phyloP scores from a whole-genome alignment of 2,113 vertebrate species.

The Leptodactylus fuscus region DNA sequence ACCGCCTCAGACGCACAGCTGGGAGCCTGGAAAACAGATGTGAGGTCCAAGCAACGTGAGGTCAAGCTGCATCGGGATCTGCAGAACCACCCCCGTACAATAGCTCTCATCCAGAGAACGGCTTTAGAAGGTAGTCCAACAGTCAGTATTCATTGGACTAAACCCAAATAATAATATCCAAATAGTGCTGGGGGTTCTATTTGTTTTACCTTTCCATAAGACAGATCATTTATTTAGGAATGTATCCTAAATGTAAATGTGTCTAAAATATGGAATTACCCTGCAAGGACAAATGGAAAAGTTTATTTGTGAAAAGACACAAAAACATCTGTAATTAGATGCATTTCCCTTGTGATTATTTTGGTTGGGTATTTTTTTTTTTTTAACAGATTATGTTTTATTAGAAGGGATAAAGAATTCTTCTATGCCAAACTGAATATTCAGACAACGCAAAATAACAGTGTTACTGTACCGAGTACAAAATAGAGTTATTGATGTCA shows the following conservation, averaged over 20 bases:
- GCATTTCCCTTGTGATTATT: not conserved
- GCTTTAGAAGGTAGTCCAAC: constrained; percentile 22
- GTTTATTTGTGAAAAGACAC: not conserved
- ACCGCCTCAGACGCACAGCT: constrained; percentile 38
- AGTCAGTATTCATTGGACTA: not conserved
- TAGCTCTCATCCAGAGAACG: constrained; percentile 10
- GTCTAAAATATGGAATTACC: not conserved
- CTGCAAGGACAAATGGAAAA: not conserved
- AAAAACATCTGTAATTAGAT: not conserved
- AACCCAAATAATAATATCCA: constrained; percentile 8
- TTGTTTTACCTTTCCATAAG: not conserved
- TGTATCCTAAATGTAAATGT: not conserved
- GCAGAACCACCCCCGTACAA: not conserved
- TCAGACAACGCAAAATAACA: too few relatives aligned
- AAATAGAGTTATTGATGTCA: too few relatives aligned
- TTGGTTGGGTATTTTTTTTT: not conserved
- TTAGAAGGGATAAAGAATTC: not conserved
- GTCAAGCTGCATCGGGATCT: constrained; percentile 33
- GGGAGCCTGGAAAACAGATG: constrained; percentile 58
- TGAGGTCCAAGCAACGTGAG: constrained; percentile 34
- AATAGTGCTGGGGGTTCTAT: constrained; percentile 4
- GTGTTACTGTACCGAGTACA: too few relatives aligned
- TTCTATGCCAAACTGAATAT: not conserved
- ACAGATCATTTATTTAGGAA: not conserved
- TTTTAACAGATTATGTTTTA: too few relatives aligned